Conservation (phyloP, 1,140 invertebrate genomes). For the Psix sp. region DNA sequence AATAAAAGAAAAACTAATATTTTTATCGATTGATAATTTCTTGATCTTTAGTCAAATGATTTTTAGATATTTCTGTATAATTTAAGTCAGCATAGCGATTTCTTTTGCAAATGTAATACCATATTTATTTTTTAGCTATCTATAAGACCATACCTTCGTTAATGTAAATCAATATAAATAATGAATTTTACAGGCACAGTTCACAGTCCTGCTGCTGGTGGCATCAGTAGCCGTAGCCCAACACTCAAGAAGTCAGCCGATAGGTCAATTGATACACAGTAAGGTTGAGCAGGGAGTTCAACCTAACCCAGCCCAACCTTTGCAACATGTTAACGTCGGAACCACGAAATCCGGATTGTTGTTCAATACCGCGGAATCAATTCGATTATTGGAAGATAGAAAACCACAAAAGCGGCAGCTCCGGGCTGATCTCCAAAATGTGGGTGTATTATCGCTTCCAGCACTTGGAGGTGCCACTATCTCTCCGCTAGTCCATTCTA, state of each 20-base stretch:
- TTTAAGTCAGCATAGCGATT: too few relatives aligned
- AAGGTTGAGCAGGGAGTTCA: slow-evolving; percentile 5
- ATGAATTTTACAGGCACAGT: slow-evolving; percentile 60
- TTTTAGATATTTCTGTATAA: too few relatives aligned
- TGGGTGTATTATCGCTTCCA: slow-evolving; percentile 13
- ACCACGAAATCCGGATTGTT: slow-evolving; percentile 39
- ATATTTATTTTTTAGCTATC: too few relatives aligned
- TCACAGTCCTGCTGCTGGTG: slow-evolving; percentile 62
- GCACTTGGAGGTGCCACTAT: slow-evolving; percentile 13
- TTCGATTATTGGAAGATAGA: slow-evolving; percentile 34
- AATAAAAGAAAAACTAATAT: too few relatives aligned
- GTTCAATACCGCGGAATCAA: slow-evolving; percentile 36
- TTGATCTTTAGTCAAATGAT: too few relatives aligned
- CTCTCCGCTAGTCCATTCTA: neutral
- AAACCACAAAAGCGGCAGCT: slow-evolving; percentile 65
- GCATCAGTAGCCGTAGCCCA: slow-evolving; percentile 60
- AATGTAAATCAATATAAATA: neutral
- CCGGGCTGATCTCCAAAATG: slow-evolving; percentile 27
- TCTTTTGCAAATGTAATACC: too few relatives aligned
- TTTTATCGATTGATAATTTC: too few relatives aligned
- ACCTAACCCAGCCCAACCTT: slow-evolving; percentile 35
- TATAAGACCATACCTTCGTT: too few relatives aligned
- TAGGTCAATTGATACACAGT: slow-evolving; percentile 35
- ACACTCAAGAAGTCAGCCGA: slow-evolving; percentile 57
- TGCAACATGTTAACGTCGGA: slow-evolving; percentile 29